Percentiles rank a stretch among this genome's conserved stretches.
Conservation (phyloP, 2,797 vertebrate genomes). For the Gouania willdenowi region DNA sequence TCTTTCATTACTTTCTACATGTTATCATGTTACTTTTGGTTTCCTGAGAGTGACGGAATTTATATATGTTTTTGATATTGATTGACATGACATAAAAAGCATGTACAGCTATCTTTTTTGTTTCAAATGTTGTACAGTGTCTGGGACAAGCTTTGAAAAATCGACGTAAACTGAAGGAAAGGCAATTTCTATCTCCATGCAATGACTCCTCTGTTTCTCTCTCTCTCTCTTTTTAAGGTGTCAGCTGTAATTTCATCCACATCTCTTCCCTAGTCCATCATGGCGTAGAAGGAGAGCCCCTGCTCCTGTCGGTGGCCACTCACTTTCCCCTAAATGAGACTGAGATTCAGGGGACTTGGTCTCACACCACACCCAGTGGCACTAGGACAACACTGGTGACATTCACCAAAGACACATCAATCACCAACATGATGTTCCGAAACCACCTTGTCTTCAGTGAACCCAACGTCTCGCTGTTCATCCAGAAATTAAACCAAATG, state of each 20-base stretch:
- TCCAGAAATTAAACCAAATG: constrained; percentile 69
- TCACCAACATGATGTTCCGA: constrained; percentile 72
- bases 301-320: constrained; percentile 80
- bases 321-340: constrained; percentile 71
- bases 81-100: no score
- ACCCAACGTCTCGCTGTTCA: constrained; percentile 81
- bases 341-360: constrained; percentile 89
- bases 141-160: no score
- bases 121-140: no score
- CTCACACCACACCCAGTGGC: constrained; percentile 65
- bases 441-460: constrained; percentile 77
- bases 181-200: no score
- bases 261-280: constrained; percentile 68
- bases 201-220: constrained; percentile 2
- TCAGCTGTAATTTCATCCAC: constrained; percentile 39
- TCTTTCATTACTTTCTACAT: no score
- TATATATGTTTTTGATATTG: no score
- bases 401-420: constrained; percentile 75
- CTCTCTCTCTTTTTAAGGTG: constrained; percentile 34
- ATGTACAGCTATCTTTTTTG: no score
- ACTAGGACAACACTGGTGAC: constrained; percentile 76
- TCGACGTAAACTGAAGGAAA: no score
- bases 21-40: no score
- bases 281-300: constrained; percentile 76
- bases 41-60: no score